Evolutionary conservation across 2,113 vertebrate species (phyloP).

Genomic region (Tor tambroides): DNA sequence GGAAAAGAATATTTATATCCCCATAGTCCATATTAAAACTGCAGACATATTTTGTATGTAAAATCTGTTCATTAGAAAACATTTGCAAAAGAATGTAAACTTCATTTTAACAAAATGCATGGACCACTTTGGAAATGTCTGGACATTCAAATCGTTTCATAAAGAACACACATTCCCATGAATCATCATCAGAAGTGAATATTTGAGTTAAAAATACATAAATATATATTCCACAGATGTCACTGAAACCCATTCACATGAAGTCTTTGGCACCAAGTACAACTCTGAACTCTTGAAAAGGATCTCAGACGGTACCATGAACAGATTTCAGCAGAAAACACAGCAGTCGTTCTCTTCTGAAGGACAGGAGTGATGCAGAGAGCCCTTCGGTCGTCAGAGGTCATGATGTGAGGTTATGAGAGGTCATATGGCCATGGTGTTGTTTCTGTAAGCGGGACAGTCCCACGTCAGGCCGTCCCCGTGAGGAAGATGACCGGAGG

Average conservation of each 20-base stretch:
- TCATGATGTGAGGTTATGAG: neutral
- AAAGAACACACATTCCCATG: neutral
- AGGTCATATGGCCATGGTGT: conserved; percentile 84
- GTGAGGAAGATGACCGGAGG: conserved; percentile 84
- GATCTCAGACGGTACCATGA: neutral
- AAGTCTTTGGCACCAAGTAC: conserved; percentile 49
- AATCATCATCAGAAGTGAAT: no score
- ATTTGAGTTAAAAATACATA: no score
- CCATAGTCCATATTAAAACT: no score
- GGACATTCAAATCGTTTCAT: neutral
- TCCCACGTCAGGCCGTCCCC: conserved; percentile 91
- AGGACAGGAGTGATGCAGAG: neutral
- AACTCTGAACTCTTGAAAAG: neutral
- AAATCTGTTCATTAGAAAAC: neutral
- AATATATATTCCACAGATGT: neutral
- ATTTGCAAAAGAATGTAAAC: neutral
- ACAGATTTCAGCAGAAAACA: neutral
- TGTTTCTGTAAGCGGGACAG: conserved; percentile 72
- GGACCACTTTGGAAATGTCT: neutral
- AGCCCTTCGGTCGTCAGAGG: neutral
- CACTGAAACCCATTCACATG: no score
- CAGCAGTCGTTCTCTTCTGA: no score
- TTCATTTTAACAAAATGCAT: neutral
- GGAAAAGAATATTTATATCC: neutral
- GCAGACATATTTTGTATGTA: neutral